Percentiles rank a stretch among this genome's conserved stretches.
These are phyloP conservation scores for Cathartes aura DNA, from an alignment of 2,113 vertebrate species.

Conservation along the genomic window DNA sequence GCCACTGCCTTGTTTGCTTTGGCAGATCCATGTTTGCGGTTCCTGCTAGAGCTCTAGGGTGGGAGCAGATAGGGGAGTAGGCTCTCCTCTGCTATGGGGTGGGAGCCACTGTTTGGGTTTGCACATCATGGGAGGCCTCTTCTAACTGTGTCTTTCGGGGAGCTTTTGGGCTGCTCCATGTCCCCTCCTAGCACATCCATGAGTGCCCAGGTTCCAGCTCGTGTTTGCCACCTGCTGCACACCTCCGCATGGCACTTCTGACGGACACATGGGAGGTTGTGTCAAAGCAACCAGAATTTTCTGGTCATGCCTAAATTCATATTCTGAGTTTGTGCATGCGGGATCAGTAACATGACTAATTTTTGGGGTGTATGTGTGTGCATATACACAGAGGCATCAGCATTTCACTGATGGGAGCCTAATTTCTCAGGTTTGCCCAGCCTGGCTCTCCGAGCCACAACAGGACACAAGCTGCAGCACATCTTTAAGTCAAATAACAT, in stretches of 20 bases:
- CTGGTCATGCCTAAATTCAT: background rate
- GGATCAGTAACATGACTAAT: background rate
- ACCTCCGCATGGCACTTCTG: background rate
- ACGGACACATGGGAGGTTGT: fast-evolving
- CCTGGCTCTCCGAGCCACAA: background rate
- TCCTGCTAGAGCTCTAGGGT: background rate
- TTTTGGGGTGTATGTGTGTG: fast-evolving
- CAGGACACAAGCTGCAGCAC: background rate
- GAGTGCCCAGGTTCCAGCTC: background rate
- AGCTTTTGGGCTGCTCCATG: background rate
- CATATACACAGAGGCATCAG: no score
- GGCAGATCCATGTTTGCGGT: background rate
- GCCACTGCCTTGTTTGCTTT: background rate
- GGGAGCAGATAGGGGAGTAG: background rate
- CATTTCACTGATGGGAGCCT: background rate
- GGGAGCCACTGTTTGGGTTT: background rate
- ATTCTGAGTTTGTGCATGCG: fast-evolving
- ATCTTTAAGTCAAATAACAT: background rate
- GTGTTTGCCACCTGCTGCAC: background rate
- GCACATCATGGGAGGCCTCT: background rate
- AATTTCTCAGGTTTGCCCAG: background rate
- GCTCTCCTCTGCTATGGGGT: background rate
- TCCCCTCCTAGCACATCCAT: background rate
- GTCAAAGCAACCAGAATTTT: background rate
- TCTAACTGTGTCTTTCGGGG: background rate